A percentile compares a stretch with the other conserved stretches of the same genome.
Conservation (phyloP, 2,113 vertebrate species). For the Cyanoramphus novaezelandiae region DNA sequence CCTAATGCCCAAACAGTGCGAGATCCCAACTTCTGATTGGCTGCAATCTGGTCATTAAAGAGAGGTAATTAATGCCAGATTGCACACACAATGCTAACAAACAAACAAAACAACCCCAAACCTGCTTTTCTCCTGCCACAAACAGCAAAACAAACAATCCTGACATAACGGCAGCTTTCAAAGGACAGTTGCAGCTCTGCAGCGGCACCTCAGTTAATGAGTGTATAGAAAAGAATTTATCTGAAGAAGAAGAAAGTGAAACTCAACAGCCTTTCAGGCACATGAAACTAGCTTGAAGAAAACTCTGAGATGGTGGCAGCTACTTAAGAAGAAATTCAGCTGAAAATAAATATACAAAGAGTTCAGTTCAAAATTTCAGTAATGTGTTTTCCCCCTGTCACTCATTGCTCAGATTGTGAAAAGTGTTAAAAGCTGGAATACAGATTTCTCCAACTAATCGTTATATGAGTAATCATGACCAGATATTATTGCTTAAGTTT, state of each 20-base stretch:
- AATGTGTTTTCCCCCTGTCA: neutral
- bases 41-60: slow-evolving; percentile 55
- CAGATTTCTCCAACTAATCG: neutral
- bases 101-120: slow-evolving; percentile 60
- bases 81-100: slow-evolving; percentile 56
- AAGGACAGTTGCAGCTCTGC: slow-evolving; percentile 49
- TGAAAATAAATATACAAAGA: neutral
- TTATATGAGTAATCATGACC: neutral
- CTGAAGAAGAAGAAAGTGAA: slow-evolving; percentile 51
- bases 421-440: neutral
- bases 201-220: slow-evolving; percentile 50
- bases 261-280: slow-evolving; percentile 49
- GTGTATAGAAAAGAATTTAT: slow-evolving; percentile 51
- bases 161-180: slow-evolving; percentile 56
- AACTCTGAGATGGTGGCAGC: slow-evolving; percentile 20
- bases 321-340: slow-evolving; percentile 37
- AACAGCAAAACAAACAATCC: slow-evolving; percentile 46
- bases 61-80: slow-evolving; percentile 68
- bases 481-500: neutral
- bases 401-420: neutral
- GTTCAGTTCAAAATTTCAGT: slow-evolving; percentile 28
- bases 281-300: slow-evolving; percentile 53
- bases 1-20: slow-evolving; percentile 21
- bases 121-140: slow-evolving; percentile 54
- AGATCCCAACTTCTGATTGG: slow-evolving; percentile 24